Evolutionary conservation across 2,888 invertebrate species (phyloP), one percentile per base, ranked within the genome.

Genomic region (Esperia sulphurella): DNA sequence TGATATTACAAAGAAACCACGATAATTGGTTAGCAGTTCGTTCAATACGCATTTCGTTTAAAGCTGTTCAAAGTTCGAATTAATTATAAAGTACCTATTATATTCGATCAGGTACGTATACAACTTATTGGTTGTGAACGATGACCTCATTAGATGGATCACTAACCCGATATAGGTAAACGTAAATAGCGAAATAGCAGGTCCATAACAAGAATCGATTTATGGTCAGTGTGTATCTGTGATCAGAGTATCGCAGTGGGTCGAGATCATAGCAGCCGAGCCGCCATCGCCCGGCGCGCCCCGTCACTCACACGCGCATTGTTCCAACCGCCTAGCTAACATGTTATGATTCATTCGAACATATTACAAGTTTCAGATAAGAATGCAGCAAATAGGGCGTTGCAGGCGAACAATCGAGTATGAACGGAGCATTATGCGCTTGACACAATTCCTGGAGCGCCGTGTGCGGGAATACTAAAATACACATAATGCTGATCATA

Each of bases 381-480:
- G 81, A 83, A 76, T 79, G 77, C 78, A 78, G 72, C 75, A 82
- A 85, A 83, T 82, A 78, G 84, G 81, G 75, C 86, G 81, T 75
- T 82, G 78, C 83, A 70, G 68, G 69, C 74, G 70, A 79, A 79
- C 80, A 79, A 77, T 79, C 72, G 70, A 53, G 57, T 60, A 68
- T 63, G 65, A 65, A 68, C 67, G 59, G 61, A 58, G 58, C 61
- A 68, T 79, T 75, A 77, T 79, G 73, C 64, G 79, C 75, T 75
- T 79, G 80, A 83, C 82, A 83, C 73, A 75, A 76, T 79, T 83
- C 66, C 63, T 58, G 63, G 60, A 67, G 63, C 62, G 61, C 51
- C 61, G 61, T 59, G 66, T 71, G 71, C 68, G 66, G 70, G 71
- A 65, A 52, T 38, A 33, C 2, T 21, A 21, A 5, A 3, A 21